Evolutionary conservation across 1,140 invertebrate species (phyloP), one percentile per base, ranked within the genome.

Genomic region (Aphelinus atriplicis): DNA sequence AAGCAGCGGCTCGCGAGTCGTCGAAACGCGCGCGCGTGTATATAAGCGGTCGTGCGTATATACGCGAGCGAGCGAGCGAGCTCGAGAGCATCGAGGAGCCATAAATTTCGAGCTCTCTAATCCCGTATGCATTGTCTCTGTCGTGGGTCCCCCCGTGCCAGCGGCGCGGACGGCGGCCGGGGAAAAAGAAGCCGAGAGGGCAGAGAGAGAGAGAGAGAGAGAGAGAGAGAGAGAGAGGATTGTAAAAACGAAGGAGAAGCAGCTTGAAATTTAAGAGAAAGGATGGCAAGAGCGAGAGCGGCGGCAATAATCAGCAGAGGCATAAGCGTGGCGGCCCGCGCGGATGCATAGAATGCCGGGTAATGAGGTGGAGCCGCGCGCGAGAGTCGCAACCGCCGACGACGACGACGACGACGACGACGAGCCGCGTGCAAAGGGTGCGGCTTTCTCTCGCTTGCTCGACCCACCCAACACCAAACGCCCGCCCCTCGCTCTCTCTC

Each of bases 281-380:
- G 71, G 60, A 53, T 4, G 51, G 51, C 4, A 53, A 53, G 51
- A 53, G 51, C n/a, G 56, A 71, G 42, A 42, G 61, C 3, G 42
- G 4, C 9, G 80, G 86, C 84, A 86, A 84, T 87, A 87, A 87
- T 86, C 86, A 86, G 26, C 26, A 26, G 26, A 26, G 85, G 83
- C 81, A 85, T 85, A 86, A 86, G 84, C 84, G 82, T 80, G 81
- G 81, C 5, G 55, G 81, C 78, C 82, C 82, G 82, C 82, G 56
- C 47, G 69, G 69, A 71, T 86, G 86, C 86, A 88, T 87, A 88
- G 86, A 88, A 88, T 87, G 86, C 85, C 81, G 82, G 85, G 85
- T 88, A 88, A 88, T 88, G 86, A 88, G 86, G 85, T 87, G 85
- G 85, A 70, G 73, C 80, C 81, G 78, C 83, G 85, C 45, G 6